Percentiles rank a stretch among this genome's conserved stretches.
Evolutionary conservation across 2,888 invertebrate species (phyloP).

Genomic region (Psylliodes chrysocephalus): DNA sequence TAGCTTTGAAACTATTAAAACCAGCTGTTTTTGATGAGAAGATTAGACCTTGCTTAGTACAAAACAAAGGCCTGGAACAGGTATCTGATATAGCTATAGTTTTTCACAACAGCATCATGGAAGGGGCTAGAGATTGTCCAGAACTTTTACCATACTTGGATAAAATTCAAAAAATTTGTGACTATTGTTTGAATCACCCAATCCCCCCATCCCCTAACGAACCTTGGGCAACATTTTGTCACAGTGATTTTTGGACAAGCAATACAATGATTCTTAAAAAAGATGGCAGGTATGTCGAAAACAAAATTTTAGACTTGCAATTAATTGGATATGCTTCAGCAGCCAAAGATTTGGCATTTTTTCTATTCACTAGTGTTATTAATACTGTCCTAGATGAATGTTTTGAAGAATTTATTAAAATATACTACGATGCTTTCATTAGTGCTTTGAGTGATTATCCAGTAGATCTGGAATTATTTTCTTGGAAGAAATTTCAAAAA

Average conservation of each 20-base stretch:
- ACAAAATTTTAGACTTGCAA: slow-evolving; percentile 72
- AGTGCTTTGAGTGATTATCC: slow-evolving; percentile 61
- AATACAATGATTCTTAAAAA: slow-evolving; percentile 69
- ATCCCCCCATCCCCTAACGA: slow-evolving; percentile 55
- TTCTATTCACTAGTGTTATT: slow-evolving; percentile 68
- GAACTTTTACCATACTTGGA: slow-evolving; percentile 52
- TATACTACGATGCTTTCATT: slow-evolving; percentile 67
- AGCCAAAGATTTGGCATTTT: slow-evolving; percentile 68
- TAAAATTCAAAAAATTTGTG: slow-evolving; percentile 51
- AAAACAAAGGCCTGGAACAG: slow-evolving; percentile 57
- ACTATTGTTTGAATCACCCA: slow-evolving; percentile 46
- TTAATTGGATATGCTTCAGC: slow-evolving; percentile 67
- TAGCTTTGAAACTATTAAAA: slow-evolving; percentile 66
- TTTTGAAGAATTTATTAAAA: slow-evolving; percentile 65
- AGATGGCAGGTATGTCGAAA: slow-evolving; percentile 61
- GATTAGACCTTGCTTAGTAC: slow-evolving; percentile 61
- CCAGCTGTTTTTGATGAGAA: slow-evolving; percentile 63
- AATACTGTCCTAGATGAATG: slow-evolving; percentile 63
- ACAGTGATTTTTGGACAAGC: slow-evolving; percentile 72
- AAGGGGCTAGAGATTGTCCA: slow-evolving; percentile 51
- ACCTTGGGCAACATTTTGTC: slow-evolving; percentile 67
- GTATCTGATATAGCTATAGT: slow-evolving; percentile 55
- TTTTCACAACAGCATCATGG: slow-evolving; percentile 56
- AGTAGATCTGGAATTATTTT: slow-evolving; percentile 57
- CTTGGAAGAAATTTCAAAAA: slow-evolving; percentile 62